Evolutionary conservation across 2,888 invertebrate species (phyloP).

Genomic region (Bembecia ichneumoniformis): DNA sequence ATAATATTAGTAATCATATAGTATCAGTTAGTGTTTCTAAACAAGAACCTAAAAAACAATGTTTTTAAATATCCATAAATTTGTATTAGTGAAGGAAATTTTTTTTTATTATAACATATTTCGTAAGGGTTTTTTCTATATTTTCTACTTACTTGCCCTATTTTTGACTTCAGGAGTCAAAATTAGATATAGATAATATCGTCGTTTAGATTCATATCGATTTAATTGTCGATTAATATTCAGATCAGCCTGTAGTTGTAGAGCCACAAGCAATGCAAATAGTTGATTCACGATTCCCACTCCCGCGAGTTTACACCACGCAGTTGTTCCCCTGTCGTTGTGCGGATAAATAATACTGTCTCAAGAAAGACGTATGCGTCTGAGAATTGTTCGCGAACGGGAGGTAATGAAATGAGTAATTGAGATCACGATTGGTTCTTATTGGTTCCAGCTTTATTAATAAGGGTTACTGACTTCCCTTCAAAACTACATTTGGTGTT

Average conservation of each 20-base stretch:
- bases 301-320: slow-evolving; percentile 32
- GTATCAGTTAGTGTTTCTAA: too few species aligned
- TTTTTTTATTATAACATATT: too few species aligned
- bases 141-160: too few species aligned
- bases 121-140: too few species aligned
- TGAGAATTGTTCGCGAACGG: slow-evolving; percentile 29
- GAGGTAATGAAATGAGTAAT: slow-evolving; percentile 52
- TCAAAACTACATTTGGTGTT: not conserved
- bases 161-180: too few species aligned
- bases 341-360: slow-evolving; percentile 50
- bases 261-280: slow-evolving; percentile 38
- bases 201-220: too few species aligned
- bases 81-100: too few species aligned
- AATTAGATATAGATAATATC: too few species aligned
- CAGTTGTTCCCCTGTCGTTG: slow-evolving; percentile 22
- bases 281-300: slow-evolving; percentile 57
- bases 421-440: slow-evolving; percentile 17
- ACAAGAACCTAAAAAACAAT: too few species aligned
- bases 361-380: slow-evolving; percentile 40
- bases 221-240: not conserved
- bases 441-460: not conserved
- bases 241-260: slow-evolving; percentile 6
- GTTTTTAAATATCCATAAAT: too few species aligned
- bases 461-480: not conserved
- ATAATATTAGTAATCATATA: too few species aligned